Percentiles rank a stretch among this genome's conserved stretches.
Evolutionary conservation across 1,140 invertebrate species (phyloP).

Genomic region (Dendroctonus ponderosae): DNA sequence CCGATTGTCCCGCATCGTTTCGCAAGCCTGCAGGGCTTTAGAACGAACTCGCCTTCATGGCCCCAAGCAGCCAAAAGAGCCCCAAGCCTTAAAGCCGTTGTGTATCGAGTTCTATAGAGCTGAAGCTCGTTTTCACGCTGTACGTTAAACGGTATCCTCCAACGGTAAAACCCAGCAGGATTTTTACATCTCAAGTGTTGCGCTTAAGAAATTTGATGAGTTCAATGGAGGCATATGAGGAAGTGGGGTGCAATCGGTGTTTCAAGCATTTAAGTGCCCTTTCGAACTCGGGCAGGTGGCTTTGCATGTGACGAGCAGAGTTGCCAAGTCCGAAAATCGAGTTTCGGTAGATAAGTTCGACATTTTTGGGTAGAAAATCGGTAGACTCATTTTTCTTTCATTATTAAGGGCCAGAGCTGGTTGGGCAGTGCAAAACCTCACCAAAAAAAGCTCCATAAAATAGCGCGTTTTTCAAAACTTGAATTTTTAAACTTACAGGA

Average conservation of each 20-base stretch:
- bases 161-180: neutral
- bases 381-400: too few species aligned
- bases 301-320: too few species aligned
- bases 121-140: neutral
- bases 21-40: conserved; percentile 4
- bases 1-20: conserved; percentile 23
- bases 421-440: too few species aligned
- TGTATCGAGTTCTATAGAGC: conserved; percentile 17
- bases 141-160: conserved; percentile 1
- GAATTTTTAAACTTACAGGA: too few species aligned
- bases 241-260: neutral
- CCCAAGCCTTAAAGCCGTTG: conserved; percentile 6
- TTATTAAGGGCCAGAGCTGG: too few species aligned
- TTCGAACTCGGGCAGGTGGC: neutral
- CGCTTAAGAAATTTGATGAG: neutral
- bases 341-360: too few species aligned
- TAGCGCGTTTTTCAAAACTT: too few species aligned
- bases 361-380: too few species aligned
- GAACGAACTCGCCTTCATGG: conserved; percentile 18
- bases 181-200: neutral
- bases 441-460: too few species aligned
- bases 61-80: conserved; percentile 8
- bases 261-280: neutral
- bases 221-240: neutral
- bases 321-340: too few species aligned